Percentiles rank a stretch among this genome's conserved stretches.
These are phyloP conservation scores for Kryptopterus vitreolus DNA, from an alignment of 2,797 vertebrate genomes.

Conservation along the genomic window DNA sequence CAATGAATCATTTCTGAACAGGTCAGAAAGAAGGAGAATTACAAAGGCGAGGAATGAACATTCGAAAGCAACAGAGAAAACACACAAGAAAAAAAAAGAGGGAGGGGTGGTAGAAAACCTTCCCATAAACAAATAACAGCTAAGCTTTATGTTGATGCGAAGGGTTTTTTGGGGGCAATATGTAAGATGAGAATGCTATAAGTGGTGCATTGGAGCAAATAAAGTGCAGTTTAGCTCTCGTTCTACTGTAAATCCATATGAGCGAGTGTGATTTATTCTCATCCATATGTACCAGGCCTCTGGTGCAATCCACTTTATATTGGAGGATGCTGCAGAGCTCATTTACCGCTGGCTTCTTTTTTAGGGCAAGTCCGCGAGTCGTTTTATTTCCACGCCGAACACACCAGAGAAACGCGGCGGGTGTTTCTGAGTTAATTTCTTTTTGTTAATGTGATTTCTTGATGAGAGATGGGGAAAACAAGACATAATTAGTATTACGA, in stretches of 20 bases:
- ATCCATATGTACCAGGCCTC: neutral
- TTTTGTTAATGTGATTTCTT: neutral
- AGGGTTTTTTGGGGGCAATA: neutral
- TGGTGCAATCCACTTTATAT: conserved; percentile 8
- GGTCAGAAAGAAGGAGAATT: neutral
- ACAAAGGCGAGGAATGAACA: neutral
- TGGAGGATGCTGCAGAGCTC: neutral
- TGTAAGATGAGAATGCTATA: neutral
- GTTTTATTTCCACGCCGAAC: neutral
- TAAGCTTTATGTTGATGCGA: neutral
- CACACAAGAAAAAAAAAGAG: neutral
- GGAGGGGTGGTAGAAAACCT: too few relatives aligned
- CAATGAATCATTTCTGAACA: conserved; percentile 18
- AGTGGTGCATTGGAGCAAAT: neutral
- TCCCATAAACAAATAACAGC: neutral
- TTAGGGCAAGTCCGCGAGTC: neutral
- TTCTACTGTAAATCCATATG: neutral
- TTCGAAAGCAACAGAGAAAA: neutral
- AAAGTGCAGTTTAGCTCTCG: neutral
- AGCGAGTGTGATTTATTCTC: neutral
- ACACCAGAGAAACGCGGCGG: neutral
- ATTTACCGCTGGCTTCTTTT: neutral
- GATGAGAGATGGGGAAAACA: neutral
- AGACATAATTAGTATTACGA: neutral
- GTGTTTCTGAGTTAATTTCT: neutral